Percentiles rank a stretch among this genome's conserved stretches.
These are phyloP conservation scores for Hipposideros armiger DNA, from an alignment of 2,113 vertebrate genomes.

Conservation along the genomic window DNA sequence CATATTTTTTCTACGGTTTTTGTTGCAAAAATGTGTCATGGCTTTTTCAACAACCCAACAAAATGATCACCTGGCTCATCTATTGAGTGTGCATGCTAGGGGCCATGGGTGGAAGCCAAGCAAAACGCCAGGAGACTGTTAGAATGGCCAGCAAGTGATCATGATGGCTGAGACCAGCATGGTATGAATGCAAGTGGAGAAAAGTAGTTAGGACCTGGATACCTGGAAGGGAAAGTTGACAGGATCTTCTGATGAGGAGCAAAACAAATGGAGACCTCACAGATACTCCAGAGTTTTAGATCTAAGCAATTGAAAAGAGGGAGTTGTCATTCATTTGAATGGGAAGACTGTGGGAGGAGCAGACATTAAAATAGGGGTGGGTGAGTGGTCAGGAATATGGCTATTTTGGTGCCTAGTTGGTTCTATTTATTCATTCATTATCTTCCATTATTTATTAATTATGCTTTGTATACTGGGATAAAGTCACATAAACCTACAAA, in stretches of 20 bases:
- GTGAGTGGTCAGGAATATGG: background rate
- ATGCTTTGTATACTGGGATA: background rate
- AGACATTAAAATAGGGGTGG: no score
- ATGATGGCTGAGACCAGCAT: background rate
- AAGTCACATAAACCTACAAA: background rate
- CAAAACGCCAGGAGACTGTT: fast-evolving
- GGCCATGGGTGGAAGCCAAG: fast-evolving
- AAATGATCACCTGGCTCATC: background rate
- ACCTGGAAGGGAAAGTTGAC: background rate
- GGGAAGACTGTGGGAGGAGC: fast-evolving
- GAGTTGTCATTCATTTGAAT: background rate
- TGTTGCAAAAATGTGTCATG: no score
- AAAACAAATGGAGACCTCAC: background rate
- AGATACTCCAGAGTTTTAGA: background rate
- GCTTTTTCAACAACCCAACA: no score
- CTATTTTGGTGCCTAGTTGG: background rate
- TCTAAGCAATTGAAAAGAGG: background rate
- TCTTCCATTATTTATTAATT: background rate
- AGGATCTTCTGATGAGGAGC: background rate
- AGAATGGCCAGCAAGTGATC: fast-evolving
- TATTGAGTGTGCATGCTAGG: fast-evolving
- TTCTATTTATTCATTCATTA: background rate
- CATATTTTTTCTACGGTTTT: no score
- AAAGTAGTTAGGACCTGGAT: background rate
- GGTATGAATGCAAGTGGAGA: background rate